Conservation (phyloP, 1,140 invertebrate species). For the Bathynomus jamesi region DNA sequence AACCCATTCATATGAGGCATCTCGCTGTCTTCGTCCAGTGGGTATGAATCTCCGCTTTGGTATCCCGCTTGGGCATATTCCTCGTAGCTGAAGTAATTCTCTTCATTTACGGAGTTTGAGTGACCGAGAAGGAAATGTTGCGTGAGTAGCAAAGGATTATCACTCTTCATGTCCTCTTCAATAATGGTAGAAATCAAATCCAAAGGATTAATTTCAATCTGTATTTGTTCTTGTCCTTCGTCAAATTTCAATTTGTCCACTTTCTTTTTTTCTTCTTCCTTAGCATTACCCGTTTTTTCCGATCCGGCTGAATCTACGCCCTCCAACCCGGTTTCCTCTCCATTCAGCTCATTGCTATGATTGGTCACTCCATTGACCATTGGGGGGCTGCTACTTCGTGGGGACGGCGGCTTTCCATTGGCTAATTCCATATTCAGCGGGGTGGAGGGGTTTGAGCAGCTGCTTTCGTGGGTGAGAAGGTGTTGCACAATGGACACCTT, state of each 20-base stretch:
- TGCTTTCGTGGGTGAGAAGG: conserved; percentile 25
- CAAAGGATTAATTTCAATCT: conserved; percentile 29
- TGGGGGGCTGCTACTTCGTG: not conserved
- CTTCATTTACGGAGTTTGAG: not conserved
- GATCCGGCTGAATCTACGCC: no score
- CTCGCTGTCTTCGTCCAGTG: not conserved
- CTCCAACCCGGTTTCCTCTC: no score
- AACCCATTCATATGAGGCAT: not conserved
- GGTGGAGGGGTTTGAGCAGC: not conserved
- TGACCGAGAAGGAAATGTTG: conserved; percentile 32
- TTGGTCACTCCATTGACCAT: not conserved
- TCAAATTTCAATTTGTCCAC: not conserved
- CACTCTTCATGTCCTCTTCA: conserved; percentile 31
- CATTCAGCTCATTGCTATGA: not conserved
- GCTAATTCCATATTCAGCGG: not conserved
- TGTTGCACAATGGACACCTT: conserved; percentile 35
- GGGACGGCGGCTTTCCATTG: not conserved
- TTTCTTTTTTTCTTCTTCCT: conserved; percentile 11
- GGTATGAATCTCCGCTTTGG: not conserved
- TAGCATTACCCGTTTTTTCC: not conserved
- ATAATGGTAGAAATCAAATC: conserved; percentile 29
- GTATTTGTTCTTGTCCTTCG: conserved; percentile 1
- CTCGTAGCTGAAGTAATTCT: not conserved
- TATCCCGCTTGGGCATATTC: not conserved
- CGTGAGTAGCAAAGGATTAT: conserved; percentile 27